Evolutionary conservation across 2,888 invertebrate genomes (phyloP).

Genomic region (Brachycybe producta): DNA sequence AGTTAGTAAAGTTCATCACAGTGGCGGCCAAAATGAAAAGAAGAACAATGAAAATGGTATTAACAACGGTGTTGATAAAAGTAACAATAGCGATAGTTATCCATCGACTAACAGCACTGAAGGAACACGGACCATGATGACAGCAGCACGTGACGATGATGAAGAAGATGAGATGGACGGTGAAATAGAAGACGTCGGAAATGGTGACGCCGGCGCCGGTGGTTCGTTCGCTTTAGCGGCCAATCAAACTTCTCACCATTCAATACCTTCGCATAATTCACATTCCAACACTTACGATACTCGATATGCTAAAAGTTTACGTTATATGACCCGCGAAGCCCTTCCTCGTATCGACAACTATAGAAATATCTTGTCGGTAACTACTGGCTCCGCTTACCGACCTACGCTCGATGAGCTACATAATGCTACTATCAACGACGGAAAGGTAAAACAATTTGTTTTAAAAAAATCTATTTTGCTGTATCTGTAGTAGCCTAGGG

Average conservation of each 20-base stretch:
- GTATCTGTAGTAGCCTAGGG: too few relatives aligned
- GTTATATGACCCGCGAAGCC: conserved; percentile 33
- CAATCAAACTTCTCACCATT: conserved; percentile 19
- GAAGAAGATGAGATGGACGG: too few relatives aligned
- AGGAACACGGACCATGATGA: not conserved
- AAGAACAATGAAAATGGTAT: too few relatives aligned
- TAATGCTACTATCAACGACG: conserved; percentile 27
- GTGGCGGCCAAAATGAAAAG: too few relatives aligned
- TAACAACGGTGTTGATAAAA: too few relatives aligned
- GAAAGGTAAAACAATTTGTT: too few relatives aligned
- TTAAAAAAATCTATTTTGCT: too few relatives aligned
- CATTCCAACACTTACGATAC: conserved; percentile 27
- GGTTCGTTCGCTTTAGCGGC: conserved; percentile 5
- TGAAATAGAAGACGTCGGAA: not conserved
- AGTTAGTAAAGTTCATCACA: conserved; percentile 26
- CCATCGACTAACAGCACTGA: not conserved
- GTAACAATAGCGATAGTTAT: too few relatives aligned
- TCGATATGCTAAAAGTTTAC: conserved; percentile 28
- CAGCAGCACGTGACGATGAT: too few relatives aligned
- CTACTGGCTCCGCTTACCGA: conserved; percentile 27
- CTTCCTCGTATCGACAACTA: conserved; percentile 41
- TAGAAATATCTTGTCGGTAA: conserved; percentile 33
- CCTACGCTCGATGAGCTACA: conserved; percentile 36
- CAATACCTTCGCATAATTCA: conserved; percentile 18
- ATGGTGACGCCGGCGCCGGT: not conserved